A percentile compares a stretch with the other conserved stretches of the same genome.
These are phyloP conservation scores for Gephyroberyx darwinii DNA, from an alignment of 2,797 vertebrate species.

Conservation along the genomic window DNA sequence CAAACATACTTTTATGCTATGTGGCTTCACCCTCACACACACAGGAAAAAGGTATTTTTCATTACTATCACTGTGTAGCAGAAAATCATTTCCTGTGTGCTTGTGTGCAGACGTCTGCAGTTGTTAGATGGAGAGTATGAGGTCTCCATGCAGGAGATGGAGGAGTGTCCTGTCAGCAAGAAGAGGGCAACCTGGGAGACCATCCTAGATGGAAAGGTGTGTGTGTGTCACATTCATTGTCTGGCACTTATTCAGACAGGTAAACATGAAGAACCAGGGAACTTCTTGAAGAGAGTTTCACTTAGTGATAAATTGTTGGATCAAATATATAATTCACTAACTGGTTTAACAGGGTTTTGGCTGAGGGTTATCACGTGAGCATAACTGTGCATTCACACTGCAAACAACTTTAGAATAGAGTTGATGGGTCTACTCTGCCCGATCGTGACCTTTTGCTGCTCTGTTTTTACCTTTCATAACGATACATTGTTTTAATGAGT, in stretches of 20 bases:
- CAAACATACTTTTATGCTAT: too few relatives aligned
- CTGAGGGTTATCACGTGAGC: too few relatives aligned
- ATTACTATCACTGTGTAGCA: not conserved
- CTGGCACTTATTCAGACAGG: not conserved
- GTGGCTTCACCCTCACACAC: not conserved
- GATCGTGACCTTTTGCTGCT: too few relatives aligned
- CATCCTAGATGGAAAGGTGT: conserved; percentile 94
- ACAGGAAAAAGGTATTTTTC: not conserved
- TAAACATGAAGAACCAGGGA: not conserved
- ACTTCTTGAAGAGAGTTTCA: not conserved
- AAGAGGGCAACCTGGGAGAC: conserved; percentile 99
- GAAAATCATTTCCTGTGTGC: not conserved
- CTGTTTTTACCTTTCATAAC: too few relatives aligned
- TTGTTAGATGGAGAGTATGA: conserved; percentile 97
- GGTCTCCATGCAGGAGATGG: conserved; percentile 98
- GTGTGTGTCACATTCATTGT: not conserved
- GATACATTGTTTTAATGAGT: too few relatives aligned
- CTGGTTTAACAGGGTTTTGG: too few relatives aligned
- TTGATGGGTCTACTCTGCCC: too few relatives aligned
- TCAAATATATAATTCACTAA: too few relatives aligned
- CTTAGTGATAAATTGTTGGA: not conserved
- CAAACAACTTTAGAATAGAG: too few relatives aligned
- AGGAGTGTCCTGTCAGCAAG: conserved; percentile 93
- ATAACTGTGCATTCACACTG: too few relatives aligned
- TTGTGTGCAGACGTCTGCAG: conserved; percentile 87